Percentiles rank a stretch among this genome's conserved stretches.
These are phyloP conservation scores for Hephaestus fuliginosus DNA, from an alignment of 2,797 vertebrate genomes.

Conservation along the genomic window DNA sequence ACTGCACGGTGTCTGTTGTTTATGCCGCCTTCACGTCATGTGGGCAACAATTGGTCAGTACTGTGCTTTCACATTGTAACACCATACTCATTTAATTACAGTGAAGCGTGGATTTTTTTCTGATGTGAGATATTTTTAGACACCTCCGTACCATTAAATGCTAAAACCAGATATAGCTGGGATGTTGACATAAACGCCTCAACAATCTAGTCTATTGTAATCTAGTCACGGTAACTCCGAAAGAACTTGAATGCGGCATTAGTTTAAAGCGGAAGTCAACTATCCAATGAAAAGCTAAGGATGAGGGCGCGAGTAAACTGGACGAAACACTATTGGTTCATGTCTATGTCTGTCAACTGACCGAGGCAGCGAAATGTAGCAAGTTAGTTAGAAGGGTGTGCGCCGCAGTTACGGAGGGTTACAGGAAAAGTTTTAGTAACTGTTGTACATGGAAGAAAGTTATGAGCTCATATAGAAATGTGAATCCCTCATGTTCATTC, in stretches of 20 bases:
- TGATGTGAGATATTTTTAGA: neutral
- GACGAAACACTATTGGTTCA: conserved; percentile 39
- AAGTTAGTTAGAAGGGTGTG: conserved; percentile 21
- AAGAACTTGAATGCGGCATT: neutral
- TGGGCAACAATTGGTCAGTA: neutral
- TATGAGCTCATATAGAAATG: too few relatives aligned
- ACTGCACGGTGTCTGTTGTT: conserved; percentile 6
- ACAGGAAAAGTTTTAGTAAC: neutral
- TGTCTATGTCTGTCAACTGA: conserved; percentile 10
- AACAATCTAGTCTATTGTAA: neutral
- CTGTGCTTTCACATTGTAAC: neutral
- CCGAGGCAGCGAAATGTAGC: neutral
- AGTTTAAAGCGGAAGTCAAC: conserved; percentile 45
- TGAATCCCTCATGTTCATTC: too few relatives aligned
- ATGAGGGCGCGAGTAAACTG: neutral
- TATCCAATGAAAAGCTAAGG: conserved; percentile 18
- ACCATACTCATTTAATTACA: neutral
- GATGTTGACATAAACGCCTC: neutral
- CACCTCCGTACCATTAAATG: neutral
- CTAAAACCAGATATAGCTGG: neutral
- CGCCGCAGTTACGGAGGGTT: neutral
- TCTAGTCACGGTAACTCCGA: neutral
- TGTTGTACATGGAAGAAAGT: too few relatives aligned
- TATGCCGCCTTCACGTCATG: conserved; percentile 16
- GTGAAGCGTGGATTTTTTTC: neutral